Evolutionary conservation across 1,140 invertebrate genomes (phyloP).

Genomic region (Ridgeia piscesae): DNA sequence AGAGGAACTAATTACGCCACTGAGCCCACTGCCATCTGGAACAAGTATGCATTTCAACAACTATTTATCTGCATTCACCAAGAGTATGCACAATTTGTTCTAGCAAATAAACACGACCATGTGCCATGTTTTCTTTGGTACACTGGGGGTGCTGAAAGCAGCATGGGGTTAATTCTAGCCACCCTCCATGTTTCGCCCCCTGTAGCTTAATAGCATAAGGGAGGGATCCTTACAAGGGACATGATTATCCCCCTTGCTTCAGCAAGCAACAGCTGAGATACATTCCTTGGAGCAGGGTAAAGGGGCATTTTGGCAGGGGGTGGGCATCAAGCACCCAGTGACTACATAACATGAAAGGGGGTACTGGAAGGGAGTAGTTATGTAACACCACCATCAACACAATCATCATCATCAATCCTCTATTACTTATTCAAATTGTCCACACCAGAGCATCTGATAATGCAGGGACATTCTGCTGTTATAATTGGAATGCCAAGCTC

Average conservation of each 20-base stretch:
- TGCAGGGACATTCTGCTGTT: neutral
- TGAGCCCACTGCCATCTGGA: neutral
- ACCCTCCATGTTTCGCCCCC: neutral
- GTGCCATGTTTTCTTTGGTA: neutral
- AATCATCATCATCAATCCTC: neutral
- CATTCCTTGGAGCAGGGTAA: neutral
- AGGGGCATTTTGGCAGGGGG: conserved; percentile 2
- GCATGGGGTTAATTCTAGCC: conserved; percentile 3
- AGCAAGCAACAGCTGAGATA: neutral
- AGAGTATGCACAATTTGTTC: neutral
- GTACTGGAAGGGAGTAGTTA: neutral
- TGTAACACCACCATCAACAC: neutral
- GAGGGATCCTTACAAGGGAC: neutral
- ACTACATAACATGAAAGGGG: neutral
- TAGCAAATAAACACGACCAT: neutral
- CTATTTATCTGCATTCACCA: neutral
- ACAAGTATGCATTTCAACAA: neutral
- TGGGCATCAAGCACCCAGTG: neutral
- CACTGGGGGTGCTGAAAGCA: neutral
- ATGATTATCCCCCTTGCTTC: neutral
- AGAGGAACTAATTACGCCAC: neutral
- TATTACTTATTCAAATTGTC: neutral
- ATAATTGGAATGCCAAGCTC: too few species aligned
- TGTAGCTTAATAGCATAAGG: neutral
- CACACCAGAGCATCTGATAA: neutral